Evolutionary conservation across 2,797 vertebrate genomes (phyloP), one percentile per base, ranked within the genome.

Genomic region (Notolabrus celidotus): DNA sequence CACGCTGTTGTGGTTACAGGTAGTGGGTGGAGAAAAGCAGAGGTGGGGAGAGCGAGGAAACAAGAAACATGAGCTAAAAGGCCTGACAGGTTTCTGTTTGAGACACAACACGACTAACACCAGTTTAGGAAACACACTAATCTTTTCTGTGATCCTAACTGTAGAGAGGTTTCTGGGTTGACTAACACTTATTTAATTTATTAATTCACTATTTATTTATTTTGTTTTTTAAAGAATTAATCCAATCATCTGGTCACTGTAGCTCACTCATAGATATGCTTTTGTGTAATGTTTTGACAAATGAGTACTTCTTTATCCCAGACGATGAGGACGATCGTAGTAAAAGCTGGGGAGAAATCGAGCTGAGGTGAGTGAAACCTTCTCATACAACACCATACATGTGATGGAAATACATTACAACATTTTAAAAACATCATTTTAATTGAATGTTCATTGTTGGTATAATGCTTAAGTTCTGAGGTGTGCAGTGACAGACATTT

Each of bases 301-400:
- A 82, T 22, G 39, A 19, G 76, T 84, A 71, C 54, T 85, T 74
- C 74, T 76, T 61, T 43, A 68, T 90, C 93, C 7, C 80, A 94
- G 94, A 94, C 49, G 89, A 91, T 14, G 92, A 93, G 12, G 88
- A 91, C 12, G 62, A 74, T 31, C 29, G 76, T 3, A 86, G 85
- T 50, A 53, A 64, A 69, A 91, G 91, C 80, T 93, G 88, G 86
- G 87, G 83, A 70, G 94, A 94, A 55, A 25, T 64, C 1, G 93
- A 94, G n/a, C 74, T 94, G 16, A 92, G 89, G 94, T 92, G 78
- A 90, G 85, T 77, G 12, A 75, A 80, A 47, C 25, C 27, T 17
- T 15, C 12, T 20, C 17, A n/a, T n/a, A n/a, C n/a, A n/a, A n/a
- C n/a, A n/a, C n/a, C n/a, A n/a, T n/a, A 47, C 1, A 41, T n/a